Base-by-base conservation (phyloP, 2,797 vertebrate species). In the Euthynnus affinis region DNA sequence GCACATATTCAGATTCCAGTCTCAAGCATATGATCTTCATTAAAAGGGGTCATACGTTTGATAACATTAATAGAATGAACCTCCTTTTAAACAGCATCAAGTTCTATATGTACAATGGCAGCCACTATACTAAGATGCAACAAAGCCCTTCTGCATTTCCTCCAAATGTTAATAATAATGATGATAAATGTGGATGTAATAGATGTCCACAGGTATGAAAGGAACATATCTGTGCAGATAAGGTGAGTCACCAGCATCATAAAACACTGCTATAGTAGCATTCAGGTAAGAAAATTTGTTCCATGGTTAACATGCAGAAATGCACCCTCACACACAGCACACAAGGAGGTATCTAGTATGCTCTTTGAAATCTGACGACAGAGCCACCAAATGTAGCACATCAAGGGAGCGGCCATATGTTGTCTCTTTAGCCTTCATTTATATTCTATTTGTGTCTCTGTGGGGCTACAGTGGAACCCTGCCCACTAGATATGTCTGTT, bases 371-470 rank as follows among this genome's bases (percentile, higher is more conserved):
- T 89, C 79, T 52, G 78, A 86, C 12, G 49, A 74, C 79, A 48
- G 83, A 87, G 72, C 59, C 87, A 81, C 88, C 80, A 55, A 91
- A 92, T 76, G 85, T 86, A 83, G 84, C 82, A 91, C 91, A 92
- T 93, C 82, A 91, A 91, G 82, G 84, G 88, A 89, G 76, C 68
- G 29, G 83, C 91, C 90, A 92, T 91, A 92, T 94, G 92, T 87
- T 88, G 85, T 67, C 71, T 91, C 89, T 89, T 92, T 88, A 91
- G 87, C 84, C 84, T 89, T 92, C 81, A 90, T 93, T 93, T 90
- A 86, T 80, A 93, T 92, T 93, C 86, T 74, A 73, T 85, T 81
- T 85, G 88, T 72, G 86, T 92, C 82, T 90, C 88, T 57, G 64
- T 71, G 83, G 87, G 90, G 84, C 82, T 84, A 85, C 83, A 60